These are phyloP conservation scores for Vandiemenella viatica DNA, from an alignment of 2,888 invertebrate genomes.

Conservation along the genomic window DNA sequence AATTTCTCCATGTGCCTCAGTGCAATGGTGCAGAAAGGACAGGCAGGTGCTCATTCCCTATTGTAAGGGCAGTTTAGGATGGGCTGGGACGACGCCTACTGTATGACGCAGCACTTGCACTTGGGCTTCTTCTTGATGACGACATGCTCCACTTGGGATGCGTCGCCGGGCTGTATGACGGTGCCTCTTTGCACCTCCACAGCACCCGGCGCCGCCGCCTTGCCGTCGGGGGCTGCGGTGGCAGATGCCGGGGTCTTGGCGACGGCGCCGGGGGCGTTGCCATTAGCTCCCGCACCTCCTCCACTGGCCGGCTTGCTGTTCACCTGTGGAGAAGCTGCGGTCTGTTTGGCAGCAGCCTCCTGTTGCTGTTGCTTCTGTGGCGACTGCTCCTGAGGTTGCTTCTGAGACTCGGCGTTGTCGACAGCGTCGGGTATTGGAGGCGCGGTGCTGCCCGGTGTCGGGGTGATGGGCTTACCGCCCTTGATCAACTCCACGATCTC, in stretches of 20 bases:
- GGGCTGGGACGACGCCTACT: too few relatives aligned
- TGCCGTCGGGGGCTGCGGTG: slow-evolving; percentile 11
- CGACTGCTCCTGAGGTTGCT: slow-evolving; percentile 14
- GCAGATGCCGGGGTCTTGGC: slow-evolving; percentile 22
- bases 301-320: slow-evolving; percentile 29
- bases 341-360: slow-evolving; percentile 25
- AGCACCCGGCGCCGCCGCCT: slow-evolving; percentile 30
- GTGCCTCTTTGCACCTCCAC: slow-evolving; percentile 58
- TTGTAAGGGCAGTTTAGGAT: too few relatives aligned
- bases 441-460: slow-evolving; percentile 41
- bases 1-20: too few relatives aligned
- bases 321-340: slow-evolving; percentile 24
- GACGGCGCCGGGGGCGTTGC: slow-evolving; percentile 25
- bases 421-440: slow-evolving; percentile 36
- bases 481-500: slow-evolving; percentile 90
- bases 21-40: too few relatives aligned
- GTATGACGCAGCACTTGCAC: slow-evolving; percentile 87
- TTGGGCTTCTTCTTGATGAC: slow-evolving; percentile 89
- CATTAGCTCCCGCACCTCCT: slow-evolving; percentile 23
- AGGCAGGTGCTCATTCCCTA: too few relatives aligned
- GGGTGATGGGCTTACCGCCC: slow-evolving; percentile 75
- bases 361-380: slow-evolving; percentile 16
- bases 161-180: slow-evolving; percentile 54
- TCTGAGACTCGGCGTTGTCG: slow-evolving; percentile 25
- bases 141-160: slow-evolving; percentile 74